Evolutionary conservation across 2,797 vertebrate species (phyloP).

Genomic region (Pangasius djambal): DNA sequence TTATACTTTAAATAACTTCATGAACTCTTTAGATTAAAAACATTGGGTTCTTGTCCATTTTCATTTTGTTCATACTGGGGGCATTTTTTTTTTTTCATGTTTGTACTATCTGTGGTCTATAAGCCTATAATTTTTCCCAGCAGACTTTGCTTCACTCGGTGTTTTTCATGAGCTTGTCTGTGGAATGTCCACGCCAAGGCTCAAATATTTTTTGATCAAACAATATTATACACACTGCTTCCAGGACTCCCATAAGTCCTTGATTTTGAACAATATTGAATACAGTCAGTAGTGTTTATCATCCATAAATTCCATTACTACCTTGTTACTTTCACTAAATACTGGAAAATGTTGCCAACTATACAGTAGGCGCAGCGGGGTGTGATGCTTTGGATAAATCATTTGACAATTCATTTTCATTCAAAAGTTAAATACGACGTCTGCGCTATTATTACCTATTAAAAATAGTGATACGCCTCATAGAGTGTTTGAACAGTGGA

Average conservation of each 20-base stretch:
- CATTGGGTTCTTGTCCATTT: not conserved
- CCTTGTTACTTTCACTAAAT: conserved; percentile 27
- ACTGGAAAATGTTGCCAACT: conserved; percentile 21
- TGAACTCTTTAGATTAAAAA: not conserved
- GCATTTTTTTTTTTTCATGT: not conserved
- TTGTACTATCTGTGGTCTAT: conserved; percentile 7
- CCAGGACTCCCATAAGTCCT: not conserved
- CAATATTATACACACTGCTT: conserved; percentile 40
- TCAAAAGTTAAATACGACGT: conserved; percentile 21
- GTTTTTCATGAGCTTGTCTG: conserved; percentile 10
- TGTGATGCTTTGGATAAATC: conserved; percentile 22
- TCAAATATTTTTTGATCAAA: conserved; percentile 38
- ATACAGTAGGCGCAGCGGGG: not conserved
- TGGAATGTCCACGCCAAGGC: conserved; percentile 33
- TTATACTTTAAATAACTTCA: too few relatives aligned
- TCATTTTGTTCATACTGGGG: conserved; percentile 14
- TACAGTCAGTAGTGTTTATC: conserved; percentile 33
- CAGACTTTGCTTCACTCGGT: conserved; percentile 5
- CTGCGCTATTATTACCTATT: conserved; percentile 16
- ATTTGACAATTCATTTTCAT: conserved; percentile 15
- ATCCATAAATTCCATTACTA: conserved; percentile 25
- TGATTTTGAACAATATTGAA: conserved; percentile 19
- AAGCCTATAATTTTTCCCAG: conserved; percentile 19
- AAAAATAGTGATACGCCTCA: conserved; percentile 6
- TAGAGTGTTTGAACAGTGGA: conserved; percentile 1